A percentile compares a stretch with the other conserved stretches of the same genome.
These are phyloP conservation scores for Echinometra lucunter DNA, from an alignment of 53 echinoderm and acorn worm genomes.

Conservation along the genomic window DNA sequence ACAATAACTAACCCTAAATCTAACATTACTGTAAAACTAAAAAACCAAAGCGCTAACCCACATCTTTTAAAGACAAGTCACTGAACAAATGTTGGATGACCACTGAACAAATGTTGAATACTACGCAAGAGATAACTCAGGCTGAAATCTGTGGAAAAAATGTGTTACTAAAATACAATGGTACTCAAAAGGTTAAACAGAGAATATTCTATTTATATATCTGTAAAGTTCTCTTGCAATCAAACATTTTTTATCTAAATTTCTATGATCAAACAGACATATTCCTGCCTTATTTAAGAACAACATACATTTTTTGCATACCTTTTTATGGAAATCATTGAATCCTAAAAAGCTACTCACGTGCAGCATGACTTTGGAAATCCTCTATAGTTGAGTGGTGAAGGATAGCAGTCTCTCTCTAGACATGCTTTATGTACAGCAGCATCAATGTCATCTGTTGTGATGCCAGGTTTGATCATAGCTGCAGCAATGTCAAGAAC, in stretches of 20 bases:
- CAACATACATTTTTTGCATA: background rate
- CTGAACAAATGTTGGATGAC: background rate
- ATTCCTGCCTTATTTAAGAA: background rate
- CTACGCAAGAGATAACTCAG: too few relatives aligned
- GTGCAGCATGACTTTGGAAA: constrained; percentile 99
- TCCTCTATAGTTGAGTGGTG: constrained; percentile 96
- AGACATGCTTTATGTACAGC: constrained; percentile 94
- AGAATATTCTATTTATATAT: too few relatives aligned
- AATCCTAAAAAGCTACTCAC: constrained; percentile 67
- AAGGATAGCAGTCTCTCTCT: constrained; percentile 97
- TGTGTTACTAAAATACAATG: too few relatives aligned
- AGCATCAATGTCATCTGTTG: constrained; percentile 96
- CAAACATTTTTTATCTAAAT: too few relatives aligned
- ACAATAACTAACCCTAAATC: background rate
- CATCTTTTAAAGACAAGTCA: background rate
- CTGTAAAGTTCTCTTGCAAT: too few relatives aligned
- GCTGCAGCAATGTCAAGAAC: constrained; percentile 90
- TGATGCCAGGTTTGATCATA: constrained; percentile 89
- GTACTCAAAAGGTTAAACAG: too few relatives aligned
- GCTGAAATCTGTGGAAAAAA: too few relatives aligned
- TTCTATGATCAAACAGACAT: background rate
- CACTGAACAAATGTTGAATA: background rate
- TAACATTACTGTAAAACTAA: background rate
- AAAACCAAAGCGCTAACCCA: background rate
- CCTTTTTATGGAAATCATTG: too few relatives aligned